phyloP scores from a whole-genome alignment of 2,888 invertebrate genomes.

The Agonum fuliginosum region DNA sequence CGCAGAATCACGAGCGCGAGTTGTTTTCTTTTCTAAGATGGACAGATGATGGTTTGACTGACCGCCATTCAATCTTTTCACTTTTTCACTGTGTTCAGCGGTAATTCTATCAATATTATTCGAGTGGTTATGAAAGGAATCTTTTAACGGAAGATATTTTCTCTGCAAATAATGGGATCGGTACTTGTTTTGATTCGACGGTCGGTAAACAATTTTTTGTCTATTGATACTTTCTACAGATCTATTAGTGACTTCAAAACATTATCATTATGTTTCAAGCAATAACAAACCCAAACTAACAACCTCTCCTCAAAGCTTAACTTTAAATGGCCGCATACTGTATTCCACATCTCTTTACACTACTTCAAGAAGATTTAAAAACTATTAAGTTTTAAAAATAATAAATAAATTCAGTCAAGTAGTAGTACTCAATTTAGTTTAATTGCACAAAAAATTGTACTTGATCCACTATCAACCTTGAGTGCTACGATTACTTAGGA shows the following conservation, averaged over 20 bases:
- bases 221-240: not conserved
- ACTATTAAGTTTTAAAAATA: no score
- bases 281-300: no score
- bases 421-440: no score
- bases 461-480: no score
- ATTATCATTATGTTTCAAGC: not conserved
- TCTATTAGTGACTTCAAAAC: slow-evolving; percentile 16
- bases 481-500: no score
- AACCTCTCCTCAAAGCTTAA: no score
- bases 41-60: slow-evolving; percentile 9
- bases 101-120: slow-evolving; percentile 45
- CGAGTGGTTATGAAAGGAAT: slow-evolving; percentile 33
- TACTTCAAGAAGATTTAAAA: no score
- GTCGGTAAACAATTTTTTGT: slow-evolving; percentile 34
- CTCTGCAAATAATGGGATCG: slow-evolving; percentile 23
- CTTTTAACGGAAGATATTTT: slow-evolving; percentile 28
- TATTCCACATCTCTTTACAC: no score
- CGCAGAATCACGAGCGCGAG: not conserved
- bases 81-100: slow-evolving; percentile 5
- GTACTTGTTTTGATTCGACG: slow-evolving; percentile 29
- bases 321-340: no score
- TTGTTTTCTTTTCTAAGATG: slow-evolving; percentile 25
- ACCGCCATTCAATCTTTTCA: slow-evolving; percentile 28
- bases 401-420: no score
- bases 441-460: no score